Evolutionary conservation across 2,113 vertebrate genomes (phyloP).

Genomic region (Gallinago jamesoni): DNA sequence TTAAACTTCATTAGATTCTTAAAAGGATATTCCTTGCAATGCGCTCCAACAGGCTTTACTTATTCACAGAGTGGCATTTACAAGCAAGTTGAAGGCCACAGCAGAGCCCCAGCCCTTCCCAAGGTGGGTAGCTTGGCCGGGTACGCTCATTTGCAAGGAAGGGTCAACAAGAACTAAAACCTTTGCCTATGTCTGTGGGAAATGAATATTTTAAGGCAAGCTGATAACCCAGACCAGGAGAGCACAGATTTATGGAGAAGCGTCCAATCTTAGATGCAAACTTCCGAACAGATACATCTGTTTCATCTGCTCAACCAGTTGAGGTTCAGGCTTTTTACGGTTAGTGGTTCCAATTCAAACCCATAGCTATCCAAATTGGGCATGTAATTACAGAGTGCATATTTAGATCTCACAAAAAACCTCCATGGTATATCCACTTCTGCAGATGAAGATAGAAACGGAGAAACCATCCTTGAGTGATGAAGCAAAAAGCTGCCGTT

Average conservation of each 20-base stretch:
- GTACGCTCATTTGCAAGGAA: neutral
- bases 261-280: neutral
- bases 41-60: neutral
- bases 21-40: constrained; percentile 3
- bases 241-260: neutral
- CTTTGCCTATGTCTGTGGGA: neutral
- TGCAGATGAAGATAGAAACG: constrained; percentile 11
- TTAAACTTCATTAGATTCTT: constrained; percentile 1
- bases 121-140: neutral
- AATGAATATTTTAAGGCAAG: neutral
- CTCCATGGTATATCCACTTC: neutral
- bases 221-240: neutral
- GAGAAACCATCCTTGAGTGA: neutral
- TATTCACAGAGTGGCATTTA: constrained; percentile 8
- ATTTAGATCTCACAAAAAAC: neutral
- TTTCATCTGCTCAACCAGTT: neutral
- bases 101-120: neutral
- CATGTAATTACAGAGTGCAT: neutral
- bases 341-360: neutral
- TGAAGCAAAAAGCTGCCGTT: neutral
- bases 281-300: neutral
- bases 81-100: neutral
- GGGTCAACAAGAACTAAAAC: neutral
- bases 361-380: neutral
- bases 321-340: neutral